Evolutionary conservation across 2,113 vertebrate genomes (phyloP).

Genomic region (Elanoides forficatus): DNA sequence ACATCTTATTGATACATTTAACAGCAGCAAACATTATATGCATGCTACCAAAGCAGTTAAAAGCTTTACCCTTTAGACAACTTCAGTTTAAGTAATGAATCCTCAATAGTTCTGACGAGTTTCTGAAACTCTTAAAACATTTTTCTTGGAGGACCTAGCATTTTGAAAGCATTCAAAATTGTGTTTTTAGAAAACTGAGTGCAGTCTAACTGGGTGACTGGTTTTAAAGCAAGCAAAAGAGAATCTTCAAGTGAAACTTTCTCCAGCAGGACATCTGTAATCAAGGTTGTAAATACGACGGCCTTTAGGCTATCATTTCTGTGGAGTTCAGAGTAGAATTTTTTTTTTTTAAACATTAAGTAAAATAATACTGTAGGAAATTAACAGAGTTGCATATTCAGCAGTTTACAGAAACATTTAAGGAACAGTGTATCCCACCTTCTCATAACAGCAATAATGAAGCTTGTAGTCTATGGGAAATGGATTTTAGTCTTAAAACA

Average conservation of each 20-base stretch:
- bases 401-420: background rate
- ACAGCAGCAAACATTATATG: background rate
- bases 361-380: background rate
- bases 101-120: background rate
- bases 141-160: conserved; percentile 15
- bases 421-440: background rate
- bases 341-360: background rate
- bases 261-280: background rate
- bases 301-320: background rate
- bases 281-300: background rate
- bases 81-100: background rate
- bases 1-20: background rate
- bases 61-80: background rate
- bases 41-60: background rate
- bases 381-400: background rate
- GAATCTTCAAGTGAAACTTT: background rate
- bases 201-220: background rate
- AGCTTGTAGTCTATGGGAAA: background rate
- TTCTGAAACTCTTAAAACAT: background rate
- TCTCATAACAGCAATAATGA: background rate
- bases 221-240: background rate
- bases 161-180: background rate
- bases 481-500: background rate
- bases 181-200: background rate
- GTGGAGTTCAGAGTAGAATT: background rate